A percentile compares a stretch with the other conserved stretches of the same genome.
Evolutionary conservation across 2,888 invertebrate genomes (phyloP).

Genomic region (Amiota communis): DNA sequence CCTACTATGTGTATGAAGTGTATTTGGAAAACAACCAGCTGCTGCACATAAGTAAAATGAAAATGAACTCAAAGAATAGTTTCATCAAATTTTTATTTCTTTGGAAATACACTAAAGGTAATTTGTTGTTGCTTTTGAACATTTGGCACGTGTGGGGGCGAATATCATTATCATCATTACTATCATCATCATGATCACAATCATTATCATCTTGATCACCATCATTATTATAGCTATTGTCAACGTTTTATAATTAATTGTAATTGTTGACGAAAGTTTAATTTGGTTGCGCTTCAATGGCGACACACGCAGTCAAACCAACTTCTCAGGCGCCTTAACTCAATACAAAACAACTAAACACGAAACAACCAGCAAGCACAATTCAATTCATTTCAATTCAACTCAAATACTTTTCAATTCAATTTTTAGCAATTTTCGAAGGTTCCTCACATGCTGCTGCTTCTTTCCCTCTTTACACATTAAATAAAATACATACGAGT

Average conservation of each 20-base stretch:
- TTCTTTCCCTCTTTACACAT: too few species aligned
- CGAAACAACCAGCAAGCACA: too few species aligned
- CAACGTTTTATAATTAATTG: conserved; percentile 61
- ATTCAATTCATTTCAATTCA: too few species aligned
- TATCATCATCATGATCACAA: too few species aligned
- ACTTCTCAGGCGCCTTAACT: conserved; percentile 28
- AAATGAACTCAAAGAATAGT: conserved; percentile 21
- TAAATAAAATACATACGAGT: too few species aligned
- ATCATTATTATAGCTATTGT: too few species aligned
- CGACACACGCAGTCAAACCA: conserved; percentile 51
- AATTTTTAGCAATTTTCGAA: too few species aligned
- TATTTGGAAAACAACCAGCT: not conserved
- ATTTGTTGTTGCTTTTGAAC: not conserved
- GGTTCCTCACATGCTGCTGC: too few species aligned
- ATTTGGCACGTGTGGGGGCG: not conserved
- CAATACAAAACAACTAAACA: too few species aligned
- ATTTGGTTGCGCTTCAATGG: conserved; percentile 67
- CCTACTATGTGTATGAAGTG: not conserved
- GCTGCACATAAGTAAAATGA: not conserved
- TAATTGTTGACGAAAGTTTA: conserved; percentile 70
- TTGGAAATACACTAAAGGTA: not conserved
- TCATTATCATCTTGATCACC: too few species aligned
- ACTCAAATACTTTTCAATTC: too few species aligned
- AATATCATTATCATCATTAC: too few species aligned
- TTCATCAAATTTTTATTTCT: conserved; percentile 24